A percentile compares a stretch with the other conserved stretches of the same genome.
Evolutionary conservation across 2,797 vertebrate species (phyloP).

Genomic region (Halcyon chelicuti): DNA sequence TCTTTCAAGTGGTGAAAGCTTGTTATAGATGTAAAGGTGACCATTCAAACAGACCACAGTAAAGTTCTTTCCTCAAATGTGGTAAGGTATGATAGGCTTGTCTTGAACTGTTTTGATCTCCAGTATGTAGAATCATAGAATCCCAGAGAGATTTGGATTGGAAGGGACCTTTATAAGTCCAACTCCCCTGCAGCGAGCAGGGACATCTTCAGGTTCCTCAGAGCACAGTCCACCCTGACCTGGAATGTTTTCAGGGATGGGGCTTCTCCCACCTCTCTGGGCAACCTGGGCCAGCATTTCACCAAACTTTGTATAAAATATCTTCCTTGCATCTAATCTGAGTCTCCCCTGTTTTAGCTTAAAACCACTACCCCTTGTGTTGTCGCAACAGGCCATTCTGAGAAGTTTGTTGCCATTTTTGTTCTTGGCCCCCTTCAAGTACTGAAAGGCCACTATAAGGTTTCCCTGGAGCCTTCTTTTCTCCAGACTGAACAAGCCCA

Average conservation of each 20-base stretch:
- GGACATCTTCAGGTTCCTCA: background rate
- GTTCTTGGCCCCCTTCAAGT: too few species aligned
- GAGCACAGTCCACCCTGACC: background rate
- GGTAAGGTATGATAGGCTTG: background rate
- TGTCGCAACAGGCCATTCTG: too few species aligned
- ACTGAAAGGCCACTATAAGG: too few species aligned
- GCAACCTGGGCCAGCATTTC: background rate
- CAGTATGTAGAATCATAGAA: background rate
- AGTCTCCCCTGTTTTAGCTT: background rate
- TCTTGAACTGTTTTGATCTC: background rate
- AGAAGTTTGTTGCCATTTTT: too few species aligned
- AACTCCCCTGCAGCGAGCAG: background rate
- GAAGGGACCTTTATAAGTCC: background rate
- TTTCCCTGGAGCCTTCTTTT: too few species aligned
- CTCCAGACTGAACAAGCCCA: too few species aligned
- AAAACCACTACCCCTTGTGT: background rate
- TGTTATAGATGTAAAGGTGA: background rate
- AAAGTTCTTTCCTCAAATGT: background rate
- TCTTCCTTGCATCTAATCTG: background rate
- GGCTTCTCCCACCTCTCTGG: background rate
- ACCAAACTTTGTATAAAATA: background rate
- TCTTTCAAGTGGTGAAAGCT: background rate
- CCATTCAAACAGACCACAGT: background rate
- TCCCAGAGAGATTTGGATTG: background rate
- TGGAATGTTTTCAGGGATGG: background rate